Evolutionary conservation across 1,140 invertebrate species (phyloP), one percentile per base, ranked within the genome.

Genomic region (Pseudobourletiella spinata): DNA sequence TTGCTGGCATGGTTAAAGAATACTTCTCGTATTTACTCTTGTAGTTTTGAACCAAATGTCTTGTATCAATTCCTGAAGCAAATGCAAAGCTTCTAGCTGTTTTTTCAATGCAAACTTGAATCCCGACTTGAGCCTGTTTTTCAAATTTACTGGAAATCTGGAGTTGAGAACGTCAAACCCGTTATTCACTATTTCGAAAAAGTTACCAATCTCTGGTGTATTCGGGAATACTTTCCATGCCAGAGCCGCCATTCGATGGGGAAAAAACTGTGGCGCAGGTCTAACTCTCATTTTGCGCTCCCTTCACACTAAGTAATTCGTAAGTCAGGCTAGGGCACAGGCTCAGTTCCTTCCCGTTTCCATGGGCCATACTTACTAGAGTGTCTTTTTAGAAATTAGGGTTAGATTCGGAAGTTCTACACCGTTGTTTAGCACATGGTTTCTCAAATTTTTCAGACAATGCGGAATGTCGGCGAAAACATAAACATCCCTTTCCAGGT

Each of bases 391-490:
- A 18, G 1, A 57, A 8, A 1, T 3, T 15, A 18, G 57, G 8
- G 55, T 57, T 42, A 30, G 30, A 22, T 35, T 18, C 22, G n/a
- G 15, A n/a, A 57, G 26, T 28, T 16, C 28, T 2, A 54, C 32
- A 30, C 63, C 63, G 30, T 65, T 18, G 54, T 71, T 65, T 6
- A 71, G 4, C 20, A 65, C 56, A 60, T 69, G 55, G 32, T 71
- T 71, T 26, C 65, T 42, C 8, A 66, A 30, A 14, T 20, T 70
- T 30, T 60, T 71, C 0, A 67, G 8, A 22, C 69, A 29, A 59
- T 71, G 67, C 1, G 69, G 69, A 51, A 51, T 56, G 44, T 71
- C 67, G 48, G 66, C 64, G 66, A 72, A 71, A 1, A 71, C 64
- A 26, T 59, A 63, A 26, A 72, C 42, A 3, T 65, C 60, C 14